Evolutionary conservation across 2,113 vertebrate genomes (phyloP).

Genomic region (Istiophorus platypterus): DNA sequence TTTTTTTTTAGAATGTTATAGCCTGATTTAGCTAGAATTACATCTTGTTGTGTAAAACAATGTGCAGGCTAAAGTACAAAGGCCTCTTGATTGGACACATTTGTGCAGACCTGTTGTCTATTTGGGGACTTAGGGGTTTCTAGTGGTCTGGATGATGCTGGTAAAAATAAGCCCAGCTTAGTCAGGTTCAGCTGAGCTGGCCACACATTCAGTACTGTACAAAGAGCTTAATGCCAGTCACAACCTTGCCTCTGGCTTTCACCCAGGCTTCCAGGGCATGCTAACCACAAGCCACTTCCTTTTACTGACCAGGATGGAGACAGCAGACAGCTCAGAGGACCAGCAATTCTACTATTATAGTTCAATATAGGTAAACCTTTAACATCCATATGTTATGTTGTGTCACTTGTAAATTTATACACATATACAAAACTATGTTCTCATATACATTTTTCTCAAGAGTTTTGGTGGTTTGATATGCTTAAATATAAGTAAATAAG

Average conservation of each 20-base stretch:
- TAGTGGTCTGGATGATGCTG: conserved; percentile 48
- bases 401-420: background rate
- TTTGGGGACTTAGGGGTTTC: conserved; percentile 42
- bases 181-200: conserved; percentile 56
- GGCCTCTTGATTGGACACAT: conserved; percentile 20
- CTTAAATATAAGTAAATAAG: background rate
- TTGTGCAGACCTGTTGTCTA: conserved; percentile 48
- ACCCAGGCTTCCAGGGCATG: conserved; percentile 65
- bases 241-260: conserved; percentile 65
- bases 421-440: background rate
- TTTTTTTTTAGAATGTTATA: conserved; percentile 37
- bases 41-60: conserved; percentile 35
- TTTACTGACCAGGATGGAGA: conserved; percentile 61
- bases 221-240: conserved; percentile 60
- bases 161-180: conserved; percentile 68
- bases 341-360: conserved; percentile 24
- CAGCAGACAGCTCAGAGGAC: conserved; percentile 30
- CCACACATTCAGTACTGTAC: conserved; percentile 67
- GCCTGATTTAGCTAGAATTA: conserved; percentile 27
- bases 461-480: background rate
- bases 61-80: conserved; percentile 20
- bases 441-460: background rate
- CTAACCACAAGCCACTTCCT: conserved; percentile 80
- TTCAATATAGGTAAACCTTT: conserved; percentile 14
- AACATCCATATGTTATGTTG: conserved; percentile 6